Evolutionary conservation across 2,888 invertebrate species (phyloP), one percentile per base, ranked within the genome.

Genomic region (Tiphia femorata): DNA sequence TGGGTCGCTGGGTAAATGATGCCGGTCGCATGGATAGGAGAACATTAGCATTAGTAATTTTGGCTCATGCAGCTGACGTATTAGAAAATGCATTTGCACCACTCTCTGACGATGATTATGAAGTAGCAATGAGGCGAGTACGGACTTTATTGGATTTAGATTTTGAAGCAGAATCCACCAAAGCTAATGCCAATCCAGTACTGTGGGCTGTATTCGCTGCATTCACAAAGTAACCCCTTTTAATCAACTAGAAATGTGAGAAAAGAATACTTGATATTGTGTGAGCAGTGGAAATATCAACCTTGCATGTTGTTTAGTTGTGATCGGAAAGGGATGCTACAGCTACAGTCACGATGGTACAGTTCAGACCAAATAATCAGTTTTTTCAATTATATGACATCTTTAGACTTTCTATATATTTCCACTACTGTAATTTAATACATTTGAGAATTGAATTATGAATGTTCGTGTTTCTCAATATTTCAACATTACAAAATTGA

Each of bases 161-260:
- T 86, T 95, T 96, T 85, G 98, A 99, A 84, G 91, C 93, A 41
- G 98, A 99, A 85, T 92, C 96, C 67, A 91, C 93, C 85, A 96
- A 98, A 85, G 89, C 93, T 41, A 93, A 93, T 82, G 92, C 94
- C 57, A 93, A 93, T 79, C 97, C 98, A 84, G 92, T 98, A 74
- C 92, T 99, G 87, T 99, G 98, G 98, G 97, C 98, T 49, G 98
- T 99, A 58, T 97, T 99, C 86, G 95, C 97, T 72, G 96, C 98
- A 60, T 98, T 98, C 87, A 96, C 95, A 78, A 98, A 98, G 91
- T 98, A 92, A 90, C 87, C 79, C 79, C 68, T 67, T 57, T 58
- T 58, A 37, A 52, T 44, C 54, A 61, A 56, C 44, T 65, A 58
- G 49, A 47, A 61, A 52, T 66, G 62, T 65, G 69, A 63, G 57